Base-by-base conservation (phyloP, 2,113 vertebrate species). In the Lynx canadensis region DNA sequence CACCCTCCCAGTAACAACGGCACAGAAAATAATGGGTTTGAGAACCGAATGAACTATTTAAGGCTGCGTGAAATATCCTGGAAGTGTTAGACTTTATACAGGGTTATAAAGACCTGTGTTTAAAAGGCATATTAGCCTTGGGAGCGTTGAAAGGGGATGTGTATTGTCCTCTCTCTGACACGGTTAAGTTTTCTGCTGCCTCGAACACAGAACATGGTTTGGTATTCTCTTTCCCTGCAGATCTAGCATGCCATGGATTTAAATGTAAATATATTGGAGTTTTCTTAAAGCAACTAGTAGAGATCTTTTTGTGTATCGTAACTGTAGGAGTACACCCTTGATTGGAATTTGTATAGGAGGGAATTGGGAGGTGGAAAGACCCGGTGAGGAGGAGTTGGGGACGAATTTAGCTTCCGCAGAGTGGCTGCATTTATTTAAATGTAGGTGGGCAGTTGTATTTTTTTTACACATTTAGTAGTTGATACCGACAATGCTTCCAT, bases 401-500 rank as follows among this genome's bases (percentile, higher is more conserved):
- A 74, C 71, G 91, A 31, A 85, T 23, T 55, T 41, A 52, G 23
- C 10, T 48, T 14, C 18, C 13, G 23, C 2, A 11, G 38, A 79
- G n/a, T 19, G 38, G 23, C 52, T 41, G 18, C 50, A 18, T 55
- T 74, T 55, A 29, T 93, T 91, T 80, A 94, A 90, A 57, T 7
- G 25, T 11, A 68, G 87, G 93, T 90, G 73, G 52, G 66, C 68
- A 85, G 48, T 25, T 60, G n/a, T 50, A 38, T 33, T 81, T 79
- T 82, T 90, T 79, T 97, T 78, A 50, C 41, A 65, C 60, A 50
- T 63, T 93, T 91, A 83, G 41, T 63, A 84, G 81, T 27, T 84
- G 89, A 90, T 93, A 48, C 21, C 88, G 94, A 68, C 82, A 89
- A 23, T 45, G 86, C 66, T 79, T 60, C 95, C 74, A 89, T 95